Evolutionary conservation across 1,140 invertebrate species (phyloP).

Genomic region (Tetragnatha versicolor): DNA sequence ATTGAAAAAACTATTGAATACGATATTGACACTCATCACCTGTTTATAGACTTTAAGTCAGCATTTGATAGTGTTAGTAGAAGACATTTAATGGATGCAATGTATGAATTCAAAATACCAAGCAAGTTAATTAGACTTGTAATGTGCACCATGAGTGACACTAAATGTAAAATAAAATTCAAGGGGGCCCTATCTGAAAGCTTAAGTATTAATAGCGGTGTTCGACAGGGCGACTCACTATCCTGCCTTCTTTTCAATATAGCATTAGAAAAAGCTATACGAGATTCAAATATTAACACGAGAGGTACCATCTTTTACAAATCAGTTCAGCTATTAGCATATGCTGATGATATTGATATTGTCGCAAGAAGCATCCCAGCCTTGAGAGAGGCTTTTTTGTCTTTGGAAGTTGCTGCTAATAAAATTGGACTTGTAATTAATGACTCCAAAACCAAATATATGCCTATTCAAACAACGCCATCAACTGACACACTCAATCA

Average conservation of each 20-base stretch:
- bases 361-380: not conserved
- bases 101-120: not conserved
- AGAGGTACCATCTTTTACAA: not conserved
- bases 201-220: slow-evolving; percentile 3
- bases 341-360: slow-evolving; percentile 13
- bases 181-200: not conserved
- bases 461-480: not conserved
- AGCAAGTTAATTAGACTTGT: not conserved
- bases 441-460: not conserved
- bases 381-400: not conserved
- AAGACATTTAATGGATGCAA: not conserved
- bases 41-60: slow-evolving; percentile 6
- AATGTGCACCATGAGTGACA: slow-evolving; percentile 1
- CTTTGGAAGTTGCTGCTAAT: not conserved
- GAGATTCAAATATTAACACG: not conserved
- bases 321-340: not conserved
- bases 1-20: slow-evolving; percentile 12
- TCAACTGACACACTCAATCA: slow-evolving; percentile 5
- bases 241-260: slow-evolving; percentile 4
- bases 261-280: not conserved
- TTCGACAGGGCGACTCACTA: not conserved
- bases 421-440: not conserved
- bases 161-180: not conserved
- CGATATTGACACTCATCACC: not conserved
- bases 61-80: no score